These are phyloP conservation scores for Strigamia transsilvanica DNA, from an alignment of 2,888 invertebrate species.

Conservation along the genomic window DNA sequence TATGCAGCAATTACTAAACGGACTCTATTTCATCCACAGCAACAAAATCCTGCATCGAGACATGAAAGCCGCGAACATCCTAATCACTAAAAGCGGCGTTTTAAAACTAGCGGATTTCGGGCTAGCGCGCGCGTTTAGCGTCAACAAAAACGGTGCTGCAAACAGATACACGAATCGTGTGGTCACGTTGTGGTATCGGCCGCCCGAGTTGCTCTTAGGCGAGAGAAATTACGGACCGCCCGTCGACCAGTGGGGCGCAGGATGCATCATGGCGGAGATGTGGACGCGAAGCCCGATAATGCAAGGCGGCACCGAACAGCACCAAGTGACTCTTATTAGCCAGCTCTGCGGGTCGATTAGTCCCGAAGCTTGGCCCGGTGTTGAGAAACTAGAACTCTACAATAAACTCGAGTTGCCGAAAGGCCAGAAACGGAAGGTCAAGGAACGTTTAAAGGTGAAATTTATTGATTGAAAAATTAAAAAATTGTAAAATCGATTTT, in stretches of 20 bases:
- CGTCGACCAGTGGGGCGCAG: slow-evolving; percentile 91
- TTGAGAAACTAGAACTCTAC: slow-evolving; percentile 86
- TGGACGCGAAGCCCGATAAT: slow-evolving; percentile 93
- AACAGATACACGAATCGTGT: slow-evolving; percentile 96
- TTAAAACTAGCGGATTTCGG: slow-evolving; percentile 98
- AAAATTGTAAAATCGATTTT: too few relatives aligned
- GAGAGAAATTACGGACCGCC: slow-evolving; percentile 96
- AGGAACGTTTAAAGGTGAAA: slow-evolving; percentile 58
- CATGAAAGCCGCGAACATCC: slow-evolving; percentile 99
- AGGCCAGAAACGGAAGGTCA: slow-evolving; percentile 77
- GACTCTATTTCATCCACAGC: slow-evolving; percentile 94
- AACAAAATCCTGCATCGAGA: slow-evolving; percentile 95
- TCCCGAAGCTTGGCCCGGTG: slow-evolving; percentile 92
- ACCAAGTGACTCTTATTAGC: slow-evolving; percentile 92
- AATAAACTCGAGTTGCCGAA: slow-evolving; percentile 87
- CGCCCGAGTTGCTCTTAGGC: slow-evolving; percentile 75
- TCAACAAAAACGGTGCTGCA: slow-evolving; percentile 82
- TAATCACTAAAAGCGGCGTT: slow-evolving; percentile 93
- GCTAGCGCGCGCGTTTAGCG: slow-evolving; percentile 90
- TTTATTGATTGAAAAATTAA: slow-evolving; percentile 11
- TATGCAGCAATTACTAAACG: slow-evolving; percentile 84
- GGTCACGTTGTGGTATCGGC: slow-evolving; percentile 94
- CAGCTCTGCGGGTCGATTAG: slow-evolving; percentile 96
- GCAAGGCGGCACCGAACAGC: slow-evolving; percentile 97
- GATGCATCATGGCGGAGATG: slow-evolving; percentile 99